A percentile compares a stretch with the other conserved stretches of the same genome.
These are phyloP conservation scores for Antigone vipio DNA, from an alignment of 2,113 vertebrate genomes.

Conservation along the genomic window DNA sequence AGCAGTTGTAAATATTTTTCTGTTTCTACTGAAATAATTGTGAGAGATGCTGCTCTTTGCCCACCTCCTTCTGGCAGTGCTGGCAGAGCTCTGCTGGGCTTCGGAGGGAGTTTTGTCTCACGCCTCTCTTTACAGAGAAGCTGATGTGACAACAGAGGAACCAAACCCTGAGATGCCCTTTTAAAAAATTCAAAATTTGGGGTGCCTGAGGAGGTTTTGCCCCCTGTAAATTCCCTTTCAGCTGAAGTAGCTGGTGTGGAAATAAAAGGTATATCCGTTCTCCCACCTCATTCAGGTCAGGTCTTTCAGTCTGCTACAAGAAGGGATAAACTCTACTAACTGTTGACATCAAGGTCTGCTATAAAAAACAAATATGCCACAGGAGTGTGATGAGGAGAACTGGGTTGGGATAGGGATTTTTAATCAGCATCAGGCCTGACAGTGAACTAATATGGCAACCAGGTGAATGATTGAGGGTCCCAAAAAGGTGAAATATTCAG, in stretches of 20 bases:
- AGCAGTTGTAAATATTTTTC: not conserved
- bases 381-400: not conserved
- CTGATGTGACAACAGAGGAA: not conserved
- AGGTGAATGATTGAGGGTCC: not conserved
- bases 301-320: not conserved
- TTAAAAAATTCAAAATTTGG: not conserved
- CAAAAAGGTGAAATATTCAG: not conserved
- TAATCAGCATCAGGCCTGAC: slow-evolving; percentile 19
- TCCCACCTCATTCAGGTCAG: not conserved
- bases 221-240: not conserved
- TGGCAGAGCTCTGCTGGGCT: not conserved
- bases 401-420: slow-evolving; percentile 4
- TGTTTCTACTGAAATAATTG: not conserved
- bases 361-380: not conserved
- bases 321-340: not conserved
- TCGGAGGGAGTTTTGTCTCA: not conserved
- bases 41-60: not conserved
- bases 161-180: not conserved
- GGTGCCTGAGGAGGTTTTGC: not conserved
- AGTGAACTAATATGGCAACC: not conserved
- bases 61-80: not conserved
- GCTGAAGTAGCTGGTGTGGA: not conserved
- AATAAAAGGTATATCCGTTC: not conserved
- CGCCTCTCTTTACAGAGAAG: not conserved
- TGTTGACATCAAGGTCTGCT: slow-evolving; percentile 4